Evolutionary conservation across 2,113 vertebrate species (phyloP).

Genomic region (Nyctereutes procyonoides): DNA sequence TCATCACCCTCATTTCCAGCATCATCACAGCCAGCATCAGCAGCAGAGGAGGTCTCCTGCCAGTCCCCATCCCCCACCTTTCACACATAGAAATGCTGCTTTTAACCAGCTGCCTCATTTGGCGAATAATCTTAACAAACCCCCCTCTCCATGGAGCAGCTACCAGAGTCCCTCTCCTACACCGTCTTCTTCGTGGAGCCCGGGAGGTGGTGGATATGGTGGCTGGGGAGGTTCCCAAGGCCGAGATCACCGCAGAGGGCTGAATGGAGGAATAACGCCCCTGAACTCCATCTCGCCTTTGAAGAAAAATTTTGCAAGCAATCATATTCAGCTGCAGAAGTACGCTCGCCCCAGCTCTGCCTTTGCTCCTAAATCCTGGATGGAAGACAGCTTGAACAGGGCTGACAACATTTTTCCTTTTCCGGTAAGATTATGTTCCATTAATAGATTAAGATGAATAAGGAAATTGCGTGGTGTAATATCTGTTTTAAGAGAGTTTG

Average conservation of each 20-base stretch:
- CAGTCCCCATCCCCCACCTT: constrained; percentile 96
- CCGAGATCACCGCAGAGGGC: constrained; percentile 95
- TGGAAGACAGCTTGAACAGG: constrained; percentile 96
- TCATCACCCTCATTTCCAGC: constrained; percentile 97
- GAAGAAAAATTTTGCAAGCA: constrained; percentile 99
- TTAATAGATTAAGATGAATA: constrained; percentile 60
- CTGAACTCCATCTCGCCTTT: constrained; percentile 98
- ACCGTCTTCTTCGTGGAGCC: constrained; percentile 97
- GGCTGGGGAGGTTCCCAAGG: constrained; percentile 98
- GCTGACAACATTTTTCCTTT: constrained; percentile 97
- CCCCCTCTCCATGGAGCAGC: constrained; percentile 98
- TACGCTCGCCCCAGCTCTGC: constrained; percentile 95
- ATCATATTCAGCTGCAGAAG: constrained; percentile 97
- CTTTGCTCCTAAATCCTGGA: constrained; percentile 98
- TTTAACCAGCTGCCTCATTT: constrained; percentile 98
- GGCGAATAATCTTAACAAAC: constrained; percentile 96
- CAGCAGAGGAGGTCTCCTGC: constrained; percentile 97
- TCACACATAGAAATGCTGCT: constrained; percentile 96
- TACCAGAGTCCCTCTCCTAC: constrained; percentile 98
- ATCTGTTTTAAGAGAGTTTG: constrained; percentile 25
- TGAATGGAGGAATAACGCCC: constrained; percentile 95
- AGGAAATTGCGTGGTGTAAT: constrained; percentile 1
- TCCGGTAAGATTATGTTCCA: constrained; percentile 90
- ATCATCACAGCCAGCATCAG: constrained; percentile 98
- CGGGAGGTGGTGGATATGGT: constrained; percentile 95